Evolutionary conservation across 1,140 invertebrate species (phyloP), one percentile per base, ranked within the genome.

Genomic region (Phenacoccus solenopsis): DNA sequence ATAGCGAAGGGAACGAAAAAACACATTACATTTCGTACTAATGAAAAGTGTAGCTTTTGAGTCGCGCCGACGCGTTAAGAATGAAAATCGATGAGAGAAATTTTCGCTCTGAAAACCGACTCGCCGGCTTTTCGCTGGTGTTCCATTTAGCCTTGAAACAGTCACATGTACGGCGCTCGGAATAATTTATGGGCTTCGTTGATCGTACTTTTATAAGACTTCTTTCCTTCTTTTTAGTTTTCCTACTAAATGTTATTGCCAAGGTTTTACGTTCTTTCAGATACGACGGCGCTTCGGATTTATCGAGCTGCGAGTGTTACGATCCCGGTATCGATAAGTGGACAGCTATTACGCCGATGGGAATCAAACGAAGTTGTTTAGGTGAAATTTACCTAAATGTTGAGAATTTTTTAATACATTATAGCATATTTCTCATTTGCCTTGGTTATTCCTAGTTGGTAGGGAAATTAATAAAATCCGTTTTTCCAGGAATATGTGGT

Each of bases 271-370:
- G n/a, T n/a, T n/a, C n/a, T 49, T 49, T 32, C 49, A 84, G 84
- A 10, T 88, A 88, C 75, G 87, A 88, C 74, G 87, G 87, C 0
- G 83, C 84, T 12, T 84, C 84, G 69, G 86, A 88, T 77, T 76
- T 88, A 70, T 81, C 84, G 12, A 84, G 85, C 0, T 85, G 85
- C 1, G 87, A 89, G 78, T 82, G 80, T 74, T 88, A 86, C 75
- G 85, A 85, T 76, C 85, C 85, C 0, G 74, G 83, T 32, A 80
- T 76, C 3, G 86, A 87, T 76, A 81, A 81, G 70, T 87, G 85
- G 85, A 80, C 73, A 9, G 73, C 80, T 25, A 87, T 90, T 69
- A 85, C 87, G 0, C 83, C 87, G 1, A 90, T 91, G 89, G 88
- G 88, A 69, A 89, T 87, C 1, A 84, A 89, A 73, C 77, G 89